phyloP scores from a whole-genome alignment of 2,797 vertebrate species.

The Neolamprologus multifasciatus region DNA sequence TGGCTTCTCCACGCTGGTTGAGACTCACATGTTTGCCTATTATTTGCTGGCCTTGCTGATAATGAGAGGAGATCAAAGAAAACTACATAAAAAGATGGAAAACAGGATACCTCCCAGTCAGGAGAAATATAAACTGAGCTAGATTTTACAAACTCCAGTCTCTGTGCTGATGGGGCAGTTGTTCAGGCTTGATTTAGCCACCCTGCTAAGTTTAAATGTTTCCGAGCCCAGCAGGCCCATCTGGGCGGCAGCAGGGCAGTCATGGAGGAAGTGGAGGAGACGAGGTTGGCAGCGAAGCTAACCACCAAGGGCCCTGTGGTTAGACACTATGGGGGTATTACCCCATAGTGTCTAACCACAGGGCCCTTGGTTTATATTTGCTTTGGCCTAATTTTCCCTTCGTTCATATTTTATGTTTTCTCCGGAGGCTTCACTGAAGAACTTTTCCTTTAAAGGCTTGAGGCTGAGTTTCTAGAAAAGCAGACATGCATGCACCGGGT shows the following conservation, averaged over 20 bases:
- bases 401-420: background rate
- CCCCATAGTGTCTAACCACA: constrained; percentile 11
- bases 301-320: no score
- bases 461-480: background rate
- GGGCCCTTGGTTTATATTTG: background rate
- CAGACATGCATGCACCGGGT: background rate
- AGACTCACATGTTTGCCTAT: constrained; percentile 4
- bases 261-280: constrained; percentile 58
- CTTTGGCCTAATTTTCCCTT: constrained; percentile 10
- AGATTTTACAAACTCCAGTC: constrained; percentile 20
- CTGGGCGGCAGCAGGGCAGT: constrained; percentile 41
- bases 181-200: constrained; percentile 14
- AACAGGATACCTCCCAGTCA: constrained; percentile 29
- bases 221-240: constrained; percentile 44
- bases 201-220: constrained; percentile 45
- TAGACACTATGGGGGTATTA: no score
- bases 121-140: constrained; percentile 12
- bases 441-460: background rate
- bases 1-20: constrained; percentile 5
- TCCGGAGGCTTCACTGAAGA: background rate
- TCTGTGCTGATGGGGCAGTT: constrained; percentile 40
- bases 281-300: background rate
- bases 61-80: constrained; percentile 57
- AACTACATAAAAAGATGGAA: constrained; percentile 51
- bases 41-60: constrained; percentile 22